Evolutionary conservation across 2,113 vertebrate species (phyloP).

Genomic region (Galemys pyrenaicus): DNA sequence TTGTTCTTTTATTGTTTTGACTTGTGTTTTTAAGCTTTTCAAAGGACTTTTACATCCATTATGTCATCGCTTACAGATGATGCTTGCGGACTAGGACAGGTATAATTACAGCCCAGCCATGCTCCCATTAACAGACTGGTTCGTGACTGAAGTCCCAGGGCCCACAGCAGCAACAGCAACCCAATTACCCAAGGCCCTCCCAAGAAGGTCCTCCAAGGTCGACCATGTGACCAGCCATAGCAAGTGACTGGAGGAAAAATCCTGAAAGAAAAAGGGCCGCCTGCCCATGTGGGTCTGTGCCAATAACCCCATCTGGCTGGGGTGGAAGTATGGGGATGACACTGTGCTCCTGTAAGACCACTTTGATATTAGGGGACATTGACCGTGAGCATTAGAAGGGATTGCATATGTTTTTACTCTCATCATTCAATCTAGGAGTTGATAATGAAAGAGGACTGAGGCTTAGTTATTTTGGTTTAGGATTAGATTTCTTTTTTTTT

Average conservation of each 20-base stretch:
- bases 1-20: constrained; percentile 58
- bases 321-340: rapidly evolving
- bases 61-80: neutral
- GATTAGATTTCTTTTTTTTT: too few relatives aligned
- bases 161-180: neutral
- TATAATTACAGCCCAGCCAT: neutral
- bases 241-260: neutral
- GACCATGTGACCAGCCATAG: neutral
- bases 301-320: neutral
- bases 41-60: constrained; percentile 20
- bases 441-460: neutral
- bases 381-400: neutral
- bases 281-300: too few relatives aligned
- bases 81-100: neutral
- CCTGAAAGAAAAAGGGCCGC: neutral
- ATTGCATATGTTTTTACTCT: neutral
- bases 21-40: constrained; percentile 42
- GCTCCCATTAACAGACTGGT: neutral
- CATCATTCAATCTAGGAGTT: neutral
- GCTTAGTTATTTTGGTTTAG: too few relatives aligned
- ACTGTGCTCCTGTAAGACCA: rapidly evolving
- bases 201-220: neutral
- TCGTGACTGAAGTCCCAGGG: neutral
- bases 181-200: neutral
- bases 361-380: neutral